Conservation (phyloP, 2,888 invertebrate genomes). For the Acanthococcus lagerstroemiae region DNA sequence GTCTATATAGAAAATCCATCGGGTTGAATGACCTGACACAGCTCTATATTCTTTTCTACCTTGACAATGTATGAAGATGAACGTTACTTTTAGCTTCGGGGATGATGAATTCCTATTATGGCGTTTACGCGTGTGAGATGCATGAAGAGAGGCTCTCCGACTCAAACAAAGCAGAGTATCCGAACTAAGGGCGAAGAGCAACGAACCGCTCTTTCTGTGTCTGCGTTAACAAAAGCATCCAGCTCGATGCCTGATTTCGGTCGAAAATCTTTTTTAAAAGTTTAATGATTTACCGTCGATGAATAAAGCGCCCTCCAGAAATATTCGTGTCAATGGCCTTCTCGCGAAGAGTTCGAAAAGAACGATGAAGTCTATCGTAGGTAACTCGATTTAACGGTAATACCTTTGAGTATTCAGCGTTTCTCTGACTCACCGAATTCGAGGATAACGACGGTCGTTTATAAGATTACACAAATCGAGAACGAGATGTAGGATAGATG, state of each 20-base stretch:
- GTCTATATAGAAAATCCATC: too few relatives aligned
- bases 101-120: conserved; percentile 24
- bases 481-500: too few relatives aligned
- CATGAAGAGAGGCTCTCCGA: conserved; percentile 7
- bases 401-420: too few relatives aligned
- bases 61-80: conserved; percentile 14
- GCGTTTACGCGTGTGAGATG: conserved; percentile 9
- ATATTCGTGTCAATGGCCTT: conserved; percentile 10
- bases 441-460: too few relatives aligned
- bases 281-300: conserved; percentile 1
- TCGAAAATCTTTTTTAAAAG: background rate
- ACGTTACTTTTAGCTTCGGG: conserved; percentile 20
- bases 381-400: too few relatives aligned
- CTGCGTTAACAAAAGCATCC: background rate
- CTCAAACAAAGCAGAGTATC: conserved; percentile 9
- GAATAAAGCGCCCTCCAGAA: conserved; percentile 20
- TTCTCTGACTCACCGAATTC: too few relatives aligned
- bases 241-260: background rate
- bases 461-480: too few relatives aligned
- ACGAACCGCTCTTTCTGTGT: background rate
- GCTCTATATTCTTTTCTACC: background rate
- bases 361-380: too few relatives aligned
- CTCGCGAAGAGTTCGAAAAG: too few relatives aligned
- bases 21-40: conserved; percentile 10
- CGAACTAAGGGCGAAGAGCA: background rate